Evolutionary conservation across 1,140 invertebrate genomes (phyloP), one percentile per base, ranked within the genome.

Genomic region (silkworm (Bombyx mori)): DNA sequence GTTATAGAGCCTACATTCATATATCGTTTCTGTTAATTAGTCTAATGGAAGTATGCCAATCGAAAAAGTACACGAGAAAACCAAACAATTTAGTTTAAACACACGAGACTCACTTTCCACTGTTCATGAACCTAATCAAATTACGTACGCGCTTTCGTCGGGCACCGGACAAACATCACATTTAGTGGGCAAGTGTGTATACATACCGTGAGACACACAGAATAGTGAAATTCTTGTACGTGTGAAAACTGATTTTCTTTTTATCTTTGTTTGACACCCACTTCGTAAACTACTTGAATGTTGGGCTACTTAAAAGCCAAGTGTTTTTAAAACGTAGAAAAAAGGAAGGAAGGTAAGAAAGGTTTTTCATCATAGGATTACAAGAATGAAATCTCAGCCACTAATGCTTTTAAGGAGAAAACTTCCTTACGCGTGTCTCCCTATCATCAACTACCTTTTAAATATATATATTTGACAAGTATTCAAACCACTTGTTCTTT

Each of bases 31-130:
- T 35, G 26, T 35, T 35, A 35, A 35, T 5, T 35, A 35, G 4
- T 35, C 26, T 35, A 35, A 35, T 35, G 4, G 26, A 35, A 35
- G 26, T 35, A 35, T 0, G 7, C 45, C 12, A 47, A 47, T 47
- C 12, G 9, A 47, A 8, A 4, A 8, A 47, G 12, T 7, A 8
- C 9, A 47, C 4, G 12, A 47, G 45, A 10, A 47, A 47, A 10
- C 9, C 8, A 47, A 47, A 47, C 45, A 47, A 4, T 47, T 47
- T 10, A 47, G 12, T 10, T 47, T 47, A 47, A 12, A 76, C 69
- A 73, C 62, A 71, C n/a, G n/a, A n/a, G n/a, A n/a, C 64, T 68
- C 73, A 75, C 75, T 76, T 78, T 78, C 75, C 69, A 75, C 68
- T 62, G 63, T 61, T 35, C 26, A 57, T 66, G 67, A 75, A 69